Evolutionary conservation across 2,113 vertebrate species (phyloP).

Genomic region (Ascaphus truei): DNA sequence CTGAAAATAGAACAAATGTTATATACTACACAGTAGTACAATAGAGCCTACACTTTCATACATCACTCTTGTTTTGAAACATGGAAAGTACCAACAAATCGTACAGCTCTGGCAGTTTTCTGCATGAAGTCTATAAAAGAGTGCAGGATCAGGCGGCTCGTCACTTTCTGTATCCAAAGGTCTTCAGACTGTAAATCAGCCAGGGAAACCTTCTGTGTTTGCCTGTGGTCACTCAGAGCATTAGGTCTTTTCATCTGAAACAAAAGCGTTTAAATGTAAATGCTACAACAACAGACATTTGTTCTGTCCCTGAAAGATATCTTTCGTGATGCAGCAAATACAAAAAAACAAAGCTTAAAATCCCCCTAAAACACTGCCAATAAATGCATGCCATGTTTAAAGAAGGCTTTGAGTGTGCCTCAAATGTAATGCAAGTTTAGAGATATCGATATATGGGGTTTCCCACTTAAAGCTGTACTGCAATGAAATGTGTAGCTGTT

Average conservation of each 20-base stretch:
- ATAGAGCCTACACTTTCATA: conserved; percentile 28
- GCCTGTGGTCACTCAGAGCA: conserved; percentile 34
- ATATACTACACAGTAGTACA: conserved; percentile 44
- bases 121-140: conserved; percentile 66
- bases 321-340: no score
- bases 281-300: no score
- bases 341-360: no score
- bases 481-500: no score
- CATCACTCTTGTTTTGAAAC: conserved; percentile 1
- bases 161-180: conserved; percentile 59
- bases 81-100: conserved; percentile 40
- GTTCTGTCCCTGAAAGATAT: no score
- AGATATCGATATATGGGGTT: no score
- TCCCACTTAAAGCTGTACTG: no score
- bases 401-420: no score
- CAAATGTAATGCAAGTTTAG: no score
- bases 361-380: no score
- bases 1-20: conserved; percentile 64
- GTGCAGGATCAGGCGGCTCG: conserved; percentile 61
- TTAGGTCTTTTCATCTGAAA: conserved; percentile 55
- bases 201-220: conserved; percentile 41
- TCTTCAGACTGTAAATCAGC: conserved; percentile 32
- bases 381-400: no score
- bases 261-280: no score
- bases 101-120: conserved; percentile 52